Conservation (phyloP, 2,113 vertebrate genomes). For the Paracanthobrama guichenoti region DNA sequence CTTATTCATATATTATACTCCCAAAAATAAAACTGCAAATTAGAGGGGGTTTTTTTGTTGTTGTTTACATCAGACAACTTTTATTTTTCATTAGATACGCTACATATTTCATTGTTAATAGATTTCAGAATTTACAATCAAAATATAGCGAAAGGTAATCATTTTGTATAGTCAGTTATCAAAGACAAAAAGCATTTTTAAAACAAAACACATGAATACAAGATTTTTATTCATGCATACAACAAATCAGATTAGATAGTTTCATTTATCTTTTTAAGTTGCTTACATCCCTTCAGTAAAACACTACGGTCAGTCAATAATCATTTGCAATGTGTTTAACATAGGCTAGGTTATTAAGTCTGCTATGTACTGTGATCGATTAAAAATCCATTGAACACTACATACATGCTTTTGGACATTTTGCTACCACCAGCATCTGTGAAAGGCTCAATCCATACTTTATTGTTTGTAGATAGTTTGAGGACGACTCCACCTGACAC, state of each 20-base stretch:
- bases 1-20: too few species aligned
- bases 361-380: slow-evolving; percentile 65
- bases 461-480: slow-evolving; percentile 51
- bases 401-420: slow-evolving; percentile 33
- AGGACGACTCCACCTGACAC: slow-evolving; percentile 79
- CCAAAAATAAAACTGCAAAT: too few species aligned
- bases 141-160: not conserved
- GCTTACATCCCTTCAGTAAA: not conserved
- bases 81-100: not conserved
- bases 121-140: not conserved
- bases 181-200: not conserved
- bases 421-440: slow-evolving; percentile 18
- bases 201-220: not conserved
- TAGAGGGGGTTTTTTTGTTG: too few species aligned
- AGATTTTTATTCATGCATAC: not conserved
- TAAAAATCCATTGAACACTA: slow-evolving; percentile 84
- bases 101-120: not conserved
- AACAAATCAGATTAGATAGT: not conserved
- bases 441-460: slow-evolving; percentile 71
- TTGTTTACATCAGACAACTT: not conserved
- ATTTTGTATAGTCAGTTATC: not conserved
- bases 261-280: not conserved
- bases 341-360: not conserved
- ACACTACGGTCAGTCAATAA: not conserved
- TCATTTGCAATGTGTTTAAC: not conserved